Evolutionary conservation across 1,140 invertebrate genomes (phyloP).

Genomic region (Zaprionus camerounensis): DNA sequence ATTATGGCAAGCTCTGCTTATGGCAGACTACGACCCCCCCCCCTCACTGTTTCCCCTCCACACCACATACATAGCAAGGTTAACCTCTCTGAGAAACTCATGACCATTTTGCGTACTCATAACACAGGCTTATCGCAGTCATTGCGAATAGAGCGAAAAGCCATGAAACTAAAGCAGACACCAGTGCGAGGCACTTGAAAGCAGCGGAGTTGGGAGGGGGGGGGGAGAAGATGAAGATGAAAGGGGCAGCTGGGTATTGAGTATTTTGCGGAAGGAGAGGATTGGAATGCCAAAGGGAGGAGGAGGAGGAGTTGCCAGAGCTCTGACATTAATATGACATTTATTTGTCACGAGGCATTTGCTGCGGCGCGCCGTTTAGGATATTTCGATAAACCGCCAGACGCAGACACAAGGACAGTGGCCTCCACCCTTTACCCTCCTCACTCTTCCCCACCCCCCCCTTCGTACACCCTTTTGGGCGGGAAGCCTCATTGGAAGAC

Average conservation of each 20-base stretch:
- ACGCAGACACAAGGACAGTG: conserved; percentile 25
- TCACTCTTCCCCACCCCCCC: background rate
- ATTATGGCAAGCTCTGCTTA: conserved; percentile 20
- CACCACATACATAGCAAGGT: conserved; percentile 4
- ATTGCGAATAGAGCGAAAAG: conserved; percentile 60
- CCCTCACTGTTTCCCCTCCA: background rate
- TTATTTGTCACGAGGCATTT: conserved; percentile 75
- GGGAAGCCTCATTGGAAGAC: background rate
- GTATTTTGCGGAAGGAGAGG: background rate
- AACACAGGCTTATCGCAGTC: conserved; percentile 63
- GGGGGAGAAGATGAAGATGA: background rate
- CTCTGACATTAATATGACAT: conserved; percentile 82
- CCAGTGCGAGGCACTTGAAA: background rate
- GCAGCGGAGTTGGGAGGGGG: background rate
- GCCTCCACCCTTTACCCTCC: conserved; percentile 12
- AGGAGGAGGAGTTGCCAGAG: conserved; percentile 15
- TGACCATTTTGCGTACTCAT: conserved; percentile 34
- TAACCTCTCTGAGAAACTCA: conserved; percentile 4
- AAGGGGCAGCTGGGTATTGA: background rate
- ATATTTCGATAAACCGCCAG: conserved; percentile 55
- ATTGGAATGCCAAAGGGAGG: conserved; percentile 58
- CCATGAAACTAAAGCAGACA: conserved; percentile 48
- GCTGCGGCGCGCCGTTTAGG: conserved; percentile 47
- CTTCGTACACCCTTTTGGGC: background rate
- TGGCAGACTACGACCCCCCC: background rate